A percentile compares a stretch with the other conserved stretches of the same genome.
Conservation (phyloP, 2,797 vertebrate species). For the Heliangelus exortis region DNA sequence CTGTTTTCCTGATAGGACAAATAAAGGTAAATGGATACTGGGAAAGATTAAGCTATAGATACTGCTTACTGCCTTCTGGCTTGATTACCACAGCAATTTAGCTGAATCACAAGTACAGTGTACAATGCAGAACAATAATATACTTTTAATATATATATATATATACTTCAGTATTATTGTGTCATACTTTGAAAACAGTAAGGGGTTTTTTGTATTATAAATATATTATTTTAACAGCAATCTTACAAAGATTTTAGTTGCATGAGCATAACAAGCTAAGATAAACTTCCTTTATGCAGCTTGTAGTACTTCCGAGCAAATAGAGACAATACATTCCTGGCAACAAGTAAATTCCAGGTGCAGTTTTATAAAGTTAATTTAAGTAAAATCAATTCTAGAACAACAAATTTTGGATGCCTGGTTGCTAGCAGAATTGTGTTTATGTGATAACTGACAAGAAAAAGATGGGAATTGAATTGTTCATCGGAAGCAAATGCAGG, state of each 20-base stretch:
- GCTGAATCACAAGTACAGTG: not conserved
- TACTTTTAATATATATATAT: not conserved
- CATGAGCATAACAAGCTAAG: not conserved
- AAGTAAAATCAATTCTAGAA: not conserved
- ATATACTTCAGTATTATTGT: not conserved
- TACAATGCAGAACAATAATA: not conserved
- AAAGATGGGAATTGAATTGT: not conserved
- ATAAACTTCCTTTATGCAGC: not conserved
- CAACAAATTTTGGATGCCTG: not conserved
- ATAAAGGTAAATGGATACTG: not conserved
- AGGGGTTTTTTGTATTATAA: not conserved
- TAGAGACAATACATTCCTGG: not conserved
- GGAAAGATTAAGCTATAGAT: not conserved
- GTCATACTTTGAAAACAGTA: not conserved
- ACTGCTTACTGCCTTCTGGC: not conserved
- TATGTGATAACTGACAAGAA: not conserved
- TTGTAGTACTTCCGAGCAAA: not conserved
- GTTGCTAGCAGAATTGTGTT: not conserved
- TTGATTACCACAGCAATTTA: not conserved
- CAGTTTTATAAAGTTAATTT: not conserved
- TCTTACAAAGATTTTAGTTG: not conserved
- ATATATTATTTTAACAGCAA: not conserved
- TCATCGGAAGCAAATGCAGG: not conserved
- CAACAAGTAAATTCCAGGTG: conserved; percentile 13
- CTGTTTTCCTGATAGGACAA: not conserved